Evolutionary conservation across 2,113 vertebrate species (phyloP).

Genomic region (Pygoscelis antarcticus): DNA sequence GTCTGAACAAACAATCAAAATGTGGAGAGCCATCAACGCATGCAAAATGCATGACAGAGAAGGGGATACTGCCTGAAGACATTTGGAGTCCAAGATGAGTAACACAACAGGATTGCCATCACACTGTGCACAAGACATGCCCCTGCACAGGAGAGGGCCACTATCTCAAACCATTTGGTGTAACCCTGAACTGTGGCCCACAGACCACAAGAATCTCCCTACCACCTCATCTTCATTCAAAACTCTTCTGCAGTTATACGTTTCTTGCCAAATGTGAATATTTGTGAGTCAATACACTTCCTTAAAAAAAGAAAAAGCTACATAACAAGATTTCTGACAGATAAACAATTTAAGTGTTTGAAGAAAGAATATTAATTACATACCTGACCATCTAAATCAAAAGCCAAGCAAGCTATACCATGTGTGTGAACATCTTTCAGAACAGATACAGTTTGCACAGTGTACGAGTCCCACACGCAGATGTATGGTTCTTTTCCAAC

Average conservation of each 20-base stretch:
- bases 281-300: neutral
- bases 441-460: conserved; percentile 92
- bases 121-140: neutral
- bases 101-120: neutral
- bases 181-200: neutral
- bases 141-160: neutral
- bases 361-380: conserved; percentile 38
- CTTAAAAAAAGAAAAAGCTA: neutral
- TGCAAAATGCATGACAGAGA: neutral
- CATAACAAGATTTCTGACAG: neutral
- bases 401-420: conserved; percentile 94
- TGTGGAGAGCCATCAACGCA: neutral
- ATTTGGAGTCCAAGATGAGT: neutral
- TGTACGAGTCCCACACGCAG: conserved; percentile 97
- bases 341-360: neutral
- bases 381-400: conserved; percentile 97
- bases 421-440: conserved; percentile 95
- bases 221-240: neutral
- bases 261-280: neutral
- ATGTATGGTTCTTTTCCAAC: conserved; percentile 98
- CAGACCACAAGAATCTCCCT: neutral
- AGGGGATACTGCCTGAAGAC: neutral
- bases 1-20: neutral
- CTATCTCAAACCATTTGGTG: neutral
- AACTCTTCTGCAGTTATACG: neutral